Percentiles rank a stretch among this genome's conserved stretches.
phyloP scores from a whole-genome alignment of 1,140 invertebrate genomes.

The Proctacanthus coquilletti region DNA sequence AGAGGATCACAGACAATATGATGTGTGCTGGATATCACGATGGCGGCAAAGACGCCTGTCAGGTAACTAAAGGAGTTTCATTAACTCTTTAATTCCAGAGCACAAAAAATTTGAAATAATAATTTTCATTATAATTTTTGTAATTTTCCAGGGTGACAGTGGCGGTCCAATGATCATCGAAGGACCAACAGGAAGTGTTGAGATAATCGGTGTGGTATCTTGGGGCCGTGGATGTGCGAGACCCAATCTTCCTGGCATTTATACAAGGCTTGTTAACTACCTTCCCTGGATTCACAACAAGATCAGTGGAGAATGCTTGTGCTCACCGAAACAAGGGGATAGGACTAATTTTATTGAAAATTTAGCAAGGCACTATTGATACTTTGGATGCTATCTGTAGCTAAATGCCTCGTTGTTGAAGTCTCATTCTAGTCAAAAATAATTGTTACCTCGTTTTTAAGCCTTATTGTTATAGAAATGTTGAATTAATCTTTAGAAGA shows the following conservation, averaged over 20 bases:
- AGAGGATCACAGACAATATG: constrained; percentile 53
- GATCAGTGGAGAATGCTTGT: constrained; percentile 36
- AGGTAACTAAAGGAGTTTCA: constrained; percentile 39
- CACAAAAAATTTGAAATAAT: constrained; percentile 1
- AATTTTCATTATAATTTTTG: constrained; percentile 5
- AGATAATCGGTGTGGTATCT: constrained; percentile 48
- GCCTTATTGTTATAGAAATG: too few species aligned
- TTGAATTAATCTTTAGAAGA: too few species aligned
- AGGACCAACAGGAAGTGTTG: constrained; percentile 29
- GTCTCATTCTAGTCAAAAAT: too few species aligned
- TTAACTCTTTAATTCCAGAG: too few species aligned
- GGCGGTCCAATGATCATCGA: constrained; percentile 37
- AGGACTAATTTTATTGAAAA: too few species aligned
- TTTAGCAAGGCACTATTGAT: too few species aligned
- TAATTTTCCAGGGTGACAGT: constrained; percentile 33
- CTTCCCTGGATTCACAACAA: constrained; percentile 45
- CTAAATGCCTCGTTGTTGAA: too few species aligned
- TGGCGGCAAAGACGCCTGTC: constrained; percentile 57
- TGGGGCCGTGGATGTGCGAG: constrained; percentile 61
- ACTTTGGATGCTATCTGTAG: too few species aligned
- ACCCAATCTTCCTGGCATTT: constrained; percentile 58
- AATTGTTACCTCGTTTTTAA: too few species aligned
- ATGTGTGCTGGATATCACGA: constrained; percentile 58
- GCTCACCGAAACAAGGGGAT: constrained; percentile 27
- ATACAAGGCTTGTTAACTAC: constrained; percentile 54